Evolutionary conservation across 2,797 vertebrate species (phyloP).

Genomic region (Spinibarbus caldwelli): DNA sequence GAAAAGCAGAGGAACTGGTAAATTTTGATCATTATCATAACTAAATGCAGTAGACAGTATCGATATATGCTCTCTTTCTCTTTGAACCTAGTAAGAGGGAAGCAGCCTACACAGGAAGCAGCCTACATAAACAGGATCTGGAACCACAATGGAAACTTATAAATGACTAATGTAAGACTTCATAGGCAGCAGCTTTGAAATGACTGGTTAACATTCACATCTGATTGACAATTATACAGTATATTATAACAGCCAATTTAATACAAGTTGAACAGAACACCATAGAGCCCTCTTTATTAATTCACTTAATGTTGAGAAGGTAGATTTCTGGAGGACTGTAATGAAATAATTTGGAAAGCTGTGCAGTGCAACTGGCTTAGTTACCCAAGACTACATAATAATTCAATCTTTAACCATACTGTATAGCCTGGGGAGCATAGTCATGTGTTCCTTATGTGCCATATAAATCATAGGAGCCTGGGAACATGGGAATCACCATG

Average conservation of each 20-base stretch:
- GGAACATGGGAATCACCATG: too few species aligned
- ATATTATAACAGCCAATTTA: too few species aligned
- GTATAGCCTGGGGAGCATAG: background rate
- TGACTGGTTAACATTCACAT: background rate
- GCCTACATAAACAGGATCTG: background rate
- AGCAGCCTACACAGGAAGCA: too few species aligned
- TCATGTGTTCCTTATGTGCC: background rate
- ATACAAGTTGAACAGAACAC: background rate
- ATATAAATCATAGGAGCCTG: background rate
- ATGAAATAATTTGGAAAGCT: too few species aligned
- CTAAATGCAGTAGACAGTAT: background rate
- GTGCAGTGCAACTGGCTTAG: background rate
- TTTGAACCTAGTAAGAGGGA: background rate
- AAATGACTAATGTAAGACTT: background rate
- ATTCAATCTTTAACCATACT: background rate
- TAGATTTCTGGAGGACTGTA: too few species aligned
- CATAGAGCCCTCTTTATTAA: too few species aligned
- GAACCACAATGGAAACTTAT: background rate
- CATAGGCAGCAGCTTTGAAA: background rate
- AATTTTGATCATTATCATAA: slow-evolving; percentile 10
- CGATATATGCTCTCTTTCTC: background rate
- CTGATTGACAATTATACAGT: background rate
- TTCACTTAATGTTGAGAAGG: background rate
- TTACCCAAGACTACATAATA: background rate
- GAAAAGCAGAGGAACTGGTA: background rate